These are phyloP conservation scores for Hemithea aestivaria DNA, from an alignment of 2,888 invertebrate genomes.

Conservation along the genomic window DNA sequence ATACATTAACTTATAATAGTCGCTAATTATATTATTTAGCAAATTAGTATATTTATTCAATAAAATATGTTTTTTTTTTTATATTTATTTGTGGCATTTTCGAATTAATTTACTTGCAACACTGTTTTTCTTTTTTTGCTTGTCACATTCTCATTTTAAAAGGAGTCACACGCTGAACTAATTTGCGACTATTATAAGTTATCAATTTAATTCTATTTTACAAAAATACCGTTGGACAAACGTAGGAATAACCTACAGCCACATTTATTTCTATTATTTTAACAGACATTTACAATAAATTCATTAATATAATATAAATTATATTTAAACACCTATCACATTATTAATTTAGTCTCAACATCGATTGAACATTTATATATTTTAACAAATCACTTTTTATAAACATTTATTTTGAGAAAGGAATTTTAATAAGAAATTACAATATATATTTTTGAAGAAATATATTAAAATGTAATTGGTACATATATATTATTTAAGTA, in stretches of 20 bases:
- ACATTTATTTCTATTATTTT: constrained; percentile 21
- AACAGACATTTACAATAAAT: constrained; percentile 38
- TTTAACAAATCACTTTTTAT: constrained; percentile 37
- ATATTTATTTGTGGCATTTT: no score
- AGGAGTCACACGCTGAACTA: no score
- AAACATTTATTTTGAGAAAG: constrained; percentile 15
- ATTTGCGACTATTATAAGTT: constrained; percentile 32
- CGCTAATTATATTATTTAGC: no score
- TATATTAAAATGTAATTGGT: no score
- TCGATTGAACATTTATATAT: constrained; percentile 47
- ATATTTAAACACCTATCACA: constrained; percentile 59
- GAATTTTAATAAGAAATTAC: neutral
- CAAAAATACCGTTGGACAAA: constrained; percentile 52
- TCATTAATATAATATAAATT: constrained; percentile 41
- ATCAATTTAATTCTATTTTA: constrained; percentile 34
- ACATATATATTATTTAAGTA: no score
- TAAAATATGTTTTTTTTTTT: neutral
- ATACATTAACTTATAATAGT: no score
- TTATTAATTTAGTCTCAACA: constrained; percentile 58
- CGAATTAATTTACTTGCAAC: no score
- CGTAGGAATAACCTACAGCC: constrained; percentile 49
- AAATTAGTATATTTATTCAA: neutral
- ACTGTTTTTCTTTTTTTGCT: no score
- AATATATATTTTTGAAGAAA: no score
- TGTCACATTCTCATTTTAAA: no score